Evolutionary conservation across 2,113 vertebrate genomes (phyloP), one percentile per base, ranked within the genome.

Genomic region (Brachyhypopomus gauderio): DNA sequence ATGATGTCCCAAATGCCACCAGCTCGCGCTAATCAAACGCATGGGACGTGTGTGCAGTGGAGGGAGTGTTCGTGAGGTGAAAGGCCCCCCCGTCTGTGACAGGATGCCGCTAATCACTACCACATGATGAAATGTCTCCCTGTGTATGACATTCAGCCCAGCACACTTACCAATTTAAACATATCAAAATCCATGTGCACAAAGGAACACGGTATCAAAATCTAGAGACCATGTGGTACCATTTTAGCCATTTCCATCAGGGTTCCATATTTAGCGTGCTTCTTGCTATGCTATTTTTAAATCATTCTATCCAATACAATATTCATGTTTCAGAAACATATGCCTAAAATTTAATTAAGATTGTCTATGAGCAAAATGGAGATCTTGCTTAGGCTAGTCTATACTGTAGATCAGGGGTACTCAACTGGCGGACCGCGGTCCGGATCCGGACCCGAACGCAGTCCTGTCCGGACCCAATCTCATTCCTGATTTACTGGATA

Each of bases 81-180:
- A 41, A 25, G 20, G 77, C 77, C 81, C 70, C 30, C 78, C 60
- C 62, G 71, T 12, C 36, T 4, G 75, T 77, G 86, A 88, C 85
- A 84, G 76, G 78, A 88, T 81, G 64, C 63, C 79, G 87, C 75
- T 87, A 83, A 85, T 87, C 63, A 77, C 84, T 48, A 72, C 81
- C 83, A 86, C 89, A 84, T 89, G 85, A 87, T 88, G 88, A 89
- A 90, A 89, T 88, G 88, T 79, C 84, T 89, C 76, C 85, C 71
- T 77, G 78, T 80, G 70, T 80, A 75, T 73, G 82, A 72, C 60
- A 75, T 82, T 83, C 62, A 79, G 78, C 70, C 83, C 75, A 83
- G 73, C 72, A 71, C 25, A 69, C 81, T 52, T 90, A 75, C 78
- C 78, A 89, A 90, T 71, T 79, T 72, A 91, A 90, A 92, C 22